phyloP scores from a whole-genome alignment of 2,797 vertebrate genomes.

The Linurgus olivaceus region DNA sequence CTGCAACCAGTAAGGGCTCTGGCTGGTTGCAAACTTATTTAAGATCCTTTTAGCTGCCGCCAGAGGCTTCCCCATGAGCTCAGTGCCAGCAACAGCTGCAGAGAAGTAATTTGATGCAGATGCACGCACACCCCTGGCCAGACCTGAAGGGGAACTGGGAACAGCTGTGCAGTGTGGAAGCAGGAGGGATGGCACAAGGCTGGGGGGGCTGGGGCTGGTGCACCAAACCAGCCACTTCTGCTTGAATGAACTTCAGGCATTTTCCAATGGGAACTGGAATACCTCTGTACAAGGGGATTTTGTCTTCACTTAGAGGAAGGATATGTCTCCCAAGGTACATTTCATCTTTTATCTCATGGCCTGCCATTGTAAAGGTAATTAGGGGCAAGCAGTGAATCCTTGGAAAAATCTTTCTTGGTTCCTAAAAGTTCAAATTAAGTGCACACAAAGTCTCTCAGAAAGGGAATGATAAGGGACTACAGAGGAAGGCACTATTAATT shows the following conservation, averaged over 20 bases:
- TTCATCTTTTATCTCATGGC: background rate
- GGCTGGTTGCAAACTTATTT: background rate
- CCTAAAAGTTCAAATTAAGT: background rate
- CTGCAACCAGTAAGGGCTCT: background rate
- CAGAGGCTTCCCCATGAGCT: background rate
- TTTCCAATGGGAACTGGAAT: background rate
- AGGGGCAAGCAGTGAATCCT: background rate
- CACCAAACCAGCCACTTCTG: conserved; percentile 13
- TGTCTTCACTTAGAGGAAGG: background rate
- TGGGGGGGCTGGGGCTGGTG: background rate
- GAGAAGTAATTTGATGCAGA: background rate
- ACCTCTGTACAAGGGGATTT: background rate
- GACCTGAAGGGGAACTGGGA: background rate
- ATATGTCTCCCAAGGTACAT: background rate
- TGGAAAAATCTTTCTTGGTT: background rate
- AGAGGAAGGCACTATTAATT: conserved; percentile 2
- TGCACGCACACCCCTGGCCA: background rate
- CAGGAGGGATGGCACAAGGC: conserved; percentile 7
- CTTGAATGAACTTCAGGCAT: background rate
- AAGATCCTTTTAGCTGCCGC: background rate
- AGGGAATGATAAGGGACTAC: conserved; percentile 1
- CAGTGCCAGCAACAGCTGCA: background rate
- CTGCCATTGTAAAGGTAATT: background rate
- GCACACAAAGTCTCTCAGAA: background rate
- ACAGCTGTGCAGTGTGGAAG: background rate